These are phyloP conservation scores for Lucilia cuprina DNA, from an alignment of 1,140 invertebrate species.

Conservation along the genomic window DNA sequence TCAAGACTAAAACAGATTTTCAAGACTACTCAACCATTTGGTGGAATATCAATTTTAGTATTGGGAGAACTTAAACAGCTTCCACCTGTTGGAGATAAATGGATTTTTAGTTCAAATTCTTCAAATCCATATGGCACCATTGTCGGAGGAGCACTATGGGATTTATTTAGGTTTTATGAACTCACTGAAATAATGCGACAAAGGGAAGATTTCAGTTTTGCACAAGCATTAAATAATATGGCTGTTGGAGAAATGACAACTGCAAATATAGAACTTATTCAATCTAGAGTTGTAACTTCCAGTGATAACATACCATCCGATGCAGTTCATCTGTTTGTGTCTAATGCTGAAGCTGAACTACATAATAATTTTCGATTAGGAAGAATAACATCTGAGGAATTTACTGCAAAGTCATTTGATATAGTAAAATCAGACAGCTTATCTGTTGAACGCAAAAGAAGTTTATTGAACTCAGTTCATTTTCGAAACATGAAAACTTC, in stretches of 20 bases:
- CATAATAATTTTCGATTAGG: background rate
- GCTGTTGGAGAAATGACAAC: background rate
- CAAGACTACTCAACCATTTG: slow-evolving; percentile 19
- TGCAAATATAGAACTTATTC: no score
- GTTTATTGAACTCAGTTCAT: background rate
- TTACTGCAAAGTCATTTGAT: background rate
- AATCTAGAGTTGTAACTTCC: no score
- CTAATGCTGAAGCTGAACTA: no score
- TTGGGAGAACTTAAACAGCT: slow-evolving; percentile 24
- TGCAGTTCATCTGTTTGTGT: no score
- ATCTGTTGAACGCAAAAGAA: background rate
- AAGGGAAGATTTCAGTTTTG: slow-evolving; percentile 8
- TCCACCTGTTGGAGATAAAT: slow-evolving; percentile 20
- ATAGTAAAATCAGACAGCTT: background rate
- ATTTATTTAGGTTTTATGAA: background rate
- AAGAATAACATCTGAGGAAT: background rate
- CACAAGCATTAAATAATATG: slow-evolving; percentile 14
- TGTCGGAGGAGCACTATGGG: background rate
- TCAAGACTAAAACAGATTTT: slow-evolving; percentile 9
- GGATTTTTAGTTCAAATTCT: slow-evolving; percentile 6
- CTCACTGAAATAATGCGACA: slow-evolving; percentile 29
- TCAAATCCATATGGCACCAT: background rate
- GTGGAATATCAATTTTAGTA: slow-evolving; percentile 25
- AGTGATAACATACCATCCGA: no score
- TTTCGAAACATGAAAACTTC: slow-evolving; percentile 4